These are phyloP conservation scores for Heterohyrax brucei DNA, from an alignment of 2,797 vertebrate genomes.

Conservation along the genomic window DNA sequence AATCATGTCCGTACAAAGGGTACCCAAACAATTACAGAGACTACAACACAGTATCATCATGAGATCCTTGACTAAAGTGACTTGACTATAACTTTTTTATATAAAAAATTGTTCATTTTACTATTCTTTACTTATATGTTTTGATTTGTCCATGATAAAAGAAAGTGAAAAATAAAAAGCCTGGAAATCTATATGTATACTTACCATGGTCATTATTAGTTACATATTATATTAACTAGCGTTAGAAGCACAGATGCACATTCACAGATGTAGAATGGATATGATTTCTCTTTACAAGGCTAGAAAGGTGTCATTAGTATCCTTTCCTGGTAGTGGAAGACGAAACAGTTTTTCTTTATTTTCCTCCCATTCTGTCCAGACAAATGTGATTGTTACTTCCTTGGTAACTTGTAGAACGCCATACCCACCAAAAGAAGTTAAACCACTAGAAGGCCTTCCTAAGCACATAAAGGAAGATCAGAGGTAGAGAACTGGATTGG, in stretches of 20 bases:
- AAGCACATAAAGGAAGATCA: constrained; percentile 11
- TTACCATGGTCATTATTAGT: not conserved
- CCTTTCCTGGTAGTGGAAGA: not conserved
- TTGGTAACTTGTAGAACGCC: constrained; percentile 6
- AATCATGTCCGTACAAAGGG: not conserved
- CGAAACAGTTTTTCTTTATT: not conserved
- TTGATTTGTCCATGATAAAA: not conserved
- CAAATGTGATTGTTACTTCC: constrained; percentile 20
- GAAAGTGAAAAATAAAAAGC: not conserved
- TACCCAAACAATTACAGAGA: not conserved
- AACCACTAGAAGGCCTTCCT: not conserved
- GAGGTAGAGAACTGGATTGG: not conserved
- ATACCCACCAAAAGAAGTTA: not conserved
- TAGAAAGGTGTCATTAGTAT: constrained; percentile 20
- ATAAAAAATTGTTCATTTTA: not conserved
- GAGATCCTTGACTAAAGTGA: not conserved
- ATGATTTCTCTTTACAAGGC: not conserved
- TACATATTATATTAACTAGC: not conserved
- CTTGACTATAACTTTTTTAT: not conserved
- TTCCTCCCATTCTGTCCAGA: constrained; percentile 15
- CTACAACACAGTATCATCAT: fast-evolving
- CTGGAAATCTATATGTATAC: not conserved
- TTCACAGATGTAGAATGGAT: not conserved
- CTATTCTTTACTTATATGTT: not conserved
- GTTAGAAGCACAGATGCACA: not conserved